phyloP scores from a whole-genome alignment of 2,797 vertebrate genomes.

The Salmo trutta region DNA sequence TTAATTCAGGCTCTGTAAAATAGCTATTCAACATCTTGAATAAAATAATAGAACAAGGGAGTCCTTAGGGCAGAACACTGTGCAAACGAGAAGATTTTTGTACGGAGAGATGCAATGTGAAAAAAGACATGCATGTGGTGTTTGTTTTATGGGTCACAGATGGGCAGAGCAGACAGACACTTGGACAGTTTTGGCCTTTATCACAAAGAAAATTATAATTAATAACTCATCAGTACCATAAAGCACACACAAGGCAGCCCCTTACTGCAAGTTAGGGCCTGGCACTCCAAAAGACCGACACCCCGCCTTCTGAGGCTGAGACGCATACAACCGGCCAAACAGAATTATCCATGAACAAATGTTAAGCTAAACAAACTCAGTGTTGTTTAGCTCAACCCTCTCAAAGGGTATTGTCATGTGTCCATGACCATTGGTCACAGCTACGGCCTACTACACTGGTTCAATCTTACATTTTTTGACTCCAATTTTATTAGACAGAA shows the following conservation, averaged over 20 bases:
- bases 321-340: neutral
- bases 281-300: neutral
- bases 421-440: too few species aligned
- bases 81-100: constrained; percentile 31
- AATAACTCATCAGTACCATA: neutral
- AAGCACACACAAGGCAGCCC: neutral
- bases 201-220: constrained; percentile 8
- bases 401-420: too few species aligned
- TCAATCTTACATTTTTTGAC: neutral
- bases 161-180: constrained; percentile 19
- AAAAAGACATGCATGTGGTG: too few species aligned
- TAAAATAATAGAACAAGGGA: constrained; percentile 20
- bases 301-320: neutral
- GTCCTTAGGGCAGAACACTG: constrained; percentile 23
- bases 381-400: too few species aligned
- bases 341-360: neutral
- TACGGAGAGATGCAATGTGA: constrained; percentile 22
- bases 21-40: constrained; percentile 25
- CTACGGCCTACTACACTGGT: too few species aligned
- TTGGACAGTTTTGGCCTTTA: neutral
- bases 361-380: too few species aligned
- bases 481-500: neutral
- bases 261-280: neutral
- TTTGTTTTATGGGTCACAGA: constrained; percentile 9
- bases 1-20: constrained; percentile 28